Conservation (phyloP, 2,797 vertebrate species). For the Sebastes vulpes region DNA sequence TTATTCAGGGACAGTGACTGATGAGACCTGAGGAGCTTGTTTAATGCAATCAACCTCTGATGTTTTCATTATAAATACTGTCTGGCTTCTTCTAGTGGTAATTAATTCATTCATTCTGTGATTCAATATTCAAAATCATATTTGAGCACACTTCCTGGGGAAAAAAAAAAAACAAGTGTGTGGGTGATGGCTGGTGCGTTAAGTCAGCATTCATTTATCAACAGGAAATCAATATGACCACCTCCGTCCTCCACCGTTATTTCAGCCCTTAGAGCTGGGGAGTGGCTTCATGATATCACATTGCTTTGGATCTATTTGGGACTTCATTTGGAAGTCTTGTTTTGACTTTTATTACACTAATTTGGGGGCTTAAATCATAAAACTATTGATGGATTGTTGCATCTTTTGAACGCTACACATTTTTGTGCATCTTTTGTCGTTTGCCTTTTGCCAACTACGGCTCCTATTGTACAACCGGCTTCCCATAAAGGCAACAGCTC, state of each 20-base stretch:
- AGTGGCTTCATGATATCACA: not conserved
- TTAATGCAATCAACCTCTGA: not conserved
- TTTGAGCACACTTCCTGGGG: not conserved
- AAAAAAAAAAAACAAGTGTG: not conserved
- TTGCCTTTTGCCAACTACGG: not conserved
- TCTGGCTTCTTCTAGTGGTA: not conserved
- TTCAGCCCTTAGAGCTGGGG: not conserved
- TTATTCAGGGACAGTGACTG: constrained; percentile 8
- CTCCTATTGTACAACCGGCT: not conserved
- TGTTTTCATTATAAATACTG: not conserved
- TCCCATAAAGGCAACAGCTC: not conserved
- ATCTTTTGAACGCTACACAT: not conserved
- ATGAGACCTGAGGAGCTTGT: not conserved
- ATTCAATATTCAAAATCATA: not conserved
- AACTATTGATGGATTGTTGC: not conserved
- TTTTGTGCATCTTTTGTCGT: not conserved
- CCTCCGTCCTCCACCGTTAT: not conserved
- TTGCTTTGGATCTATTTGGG: not conserved
- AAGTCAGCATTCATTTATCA: constrained; percentile 15
- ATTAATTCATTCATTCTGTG: not conserved
- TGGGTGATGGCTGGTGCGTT: not conserved
- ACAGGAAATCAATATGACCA: constrained; percentile 20
- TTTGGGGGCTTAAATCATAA: not conserved
- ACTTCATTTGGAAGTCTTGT: not conserved
- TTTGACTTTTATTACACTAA: not conserved